A percentile compares a stretch with the other conserved stretches of the same genome.
phyloP scores from a whole-genome alignment of 1,140 invertebrate genomes.

The Temnothorax longispinosus region DNA sequence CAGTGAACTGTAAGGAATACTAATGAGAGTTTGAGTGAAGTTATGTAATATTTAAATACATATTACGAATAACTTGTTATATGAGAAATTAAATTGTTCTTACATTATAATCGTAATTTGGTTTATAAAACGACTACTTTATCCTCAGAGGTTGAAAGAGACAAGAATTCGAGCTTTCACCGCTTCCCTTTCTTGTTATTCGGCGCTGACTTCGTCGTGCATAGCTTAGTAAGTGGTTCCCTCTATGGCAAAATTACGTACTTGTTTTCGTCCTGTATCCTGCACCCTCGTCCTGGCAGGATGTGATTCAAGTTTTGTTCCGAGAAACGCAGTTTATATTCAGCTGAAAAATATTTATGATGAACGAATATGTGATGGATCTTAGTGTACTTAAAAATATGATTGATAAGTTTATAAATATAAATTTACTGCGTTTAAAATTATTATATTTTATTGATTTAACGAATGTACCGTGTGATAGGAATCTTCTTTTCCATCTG shows the following conservation, averaged over 20 bases:
- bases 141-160: constrained; percentile 77
- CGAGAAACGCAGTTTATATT: neutral
- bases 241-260: constrained; percentile 71
- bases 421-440: neutral
- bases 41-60: neutral
- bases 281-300: constrained; percentile 31
- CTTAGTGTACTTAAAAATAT: neutral
- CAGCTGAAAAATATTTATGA: neutral
- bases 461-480: constrained; percentile 15
- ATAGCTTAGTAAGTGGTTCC: constrained; percentile 79
- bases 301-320: neutral
- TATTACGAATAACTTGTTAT: neutral
- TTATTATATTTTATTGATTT: constrained; percentile 42
- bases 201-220: constrained; percentile 79
- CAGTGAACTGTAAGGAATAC: neutral
- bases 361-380: no score
- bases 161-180: constrained; percentile 78
- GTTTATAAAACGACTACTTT: constrained; percentile 72
- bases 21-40: neutral
- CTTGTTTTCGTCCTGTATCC: constrained; percentile 63
- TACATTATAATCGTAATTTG: constrained; percentile 5
- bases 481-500: constrained; percentile 73
- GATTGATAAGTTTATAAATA: neutral
- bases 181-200: constrained; percentile 70
- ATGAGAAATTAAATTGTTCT: neutral